Base-by-base conservation (phyloP, 2,797 vertebrate genomes). In the Macrochelys suwanniensis region DNA sequence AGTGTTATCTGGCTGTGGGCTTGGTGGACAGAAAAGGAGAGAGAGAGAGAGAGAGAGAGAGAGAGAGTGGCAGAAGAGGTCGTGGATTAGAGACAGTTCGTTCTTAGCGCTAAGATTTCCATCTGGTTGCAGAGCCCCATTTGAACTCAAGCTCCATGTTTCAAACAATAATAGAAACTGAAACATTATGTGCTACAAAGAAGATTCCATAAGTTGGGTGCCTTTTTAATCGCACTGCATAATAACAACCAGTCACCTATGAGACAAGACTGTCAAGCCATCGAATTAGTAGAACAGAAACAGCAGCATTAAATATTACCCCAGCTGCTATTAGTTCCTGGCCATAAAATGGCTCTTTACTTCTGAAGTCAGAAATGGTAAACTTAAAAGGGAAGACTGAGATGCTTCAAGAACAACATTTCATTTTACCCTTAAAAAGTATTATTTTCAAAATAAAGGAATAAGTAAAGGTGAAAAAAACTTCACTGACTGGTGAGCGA, bases 1-100 rank as follows among this genome's bases (percentile, higher is more conserved):
- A 98, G 86, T 96, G 96, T 96, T 96, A 96, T 97, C 96, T 97
- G 92, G 80, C 94, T 97, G 92, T 89, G 65, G 95, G 90, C 81
- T 87, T 92, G 81, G 83, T 80, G 85, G 76, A 93, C 79, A 96
- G 84, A 88, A 95, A 89, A 89, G 78, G 79, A 88, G 94, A 90
- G 57, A 87, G 54, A 88, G 89, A 93, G 79, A 88, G 94, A 90
- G 57, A 87, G 54, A 88, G 89, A 93, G 82, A 96, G 95, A 92
- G 87, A 82, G 49, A 0, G 3, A 91, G 92, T 95, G 82, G 89
- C 68, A 94, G 77, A 93, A 97, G 56, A 95, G 57, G 80, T 93
- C 89, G 78, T 91, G 37, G 92, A 91, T 96, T 97, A 96, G 49
- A 33, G 33, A 95, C 84, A 96, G 95, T 94, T 96, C 92, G 97